Percentiles rank a stretch among this genome's conserved stretches.
These are phyloP conservation scores for Sigmodon hispidus DNA, from an alignment of 2,113 vertebrate species.

Conservation along the genomic window DNA sequence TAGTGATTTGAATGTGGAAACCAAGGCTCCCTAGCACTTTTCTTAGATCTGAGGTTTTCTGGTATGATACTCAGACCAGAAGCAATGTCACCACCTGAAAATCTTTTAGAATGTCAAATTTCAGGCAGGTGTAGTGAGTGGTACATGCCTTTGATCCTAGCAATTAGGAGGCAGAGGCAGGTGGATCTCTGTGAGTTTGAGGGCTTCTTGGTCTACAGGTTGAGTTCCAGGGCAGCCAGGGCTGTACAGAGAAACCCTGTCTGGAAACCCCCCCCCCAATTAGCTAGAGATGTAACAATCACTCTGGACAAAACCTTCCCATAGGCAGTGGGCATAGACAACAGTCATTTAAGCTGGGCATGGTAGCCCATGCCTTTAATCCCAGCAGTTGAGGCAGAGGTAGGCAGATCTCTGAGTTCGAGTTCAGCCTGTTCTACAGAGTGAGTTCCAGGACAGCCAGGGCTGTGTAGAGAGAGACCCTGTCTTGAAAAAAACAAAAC, in stretches of 20 bases:
- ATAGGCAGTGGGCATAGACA: not conserved
- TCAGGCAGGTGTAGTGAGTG: not conserved
- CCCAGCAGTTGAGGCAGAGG: not conserved
- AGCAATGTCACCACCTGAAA: not conserved
- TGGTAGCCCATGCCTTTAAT: not conserved
- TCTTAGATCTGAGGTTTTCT: not conserved
- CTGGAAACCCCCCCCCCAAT: not conserved
- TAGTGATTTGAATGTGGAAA: not conserved
- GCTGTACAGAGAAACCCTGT: not conserved
- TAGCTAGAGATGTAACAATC: not conserved
- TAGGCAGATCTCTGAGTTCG: not conserved
- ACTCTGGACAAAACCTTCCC: not conserved
- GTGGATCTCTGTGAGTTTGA: not conserved
- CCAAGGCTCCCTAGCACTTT: not conserved
- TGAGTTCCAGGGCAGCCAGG: not conserved
- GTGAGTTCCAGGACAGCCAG: not conserved
- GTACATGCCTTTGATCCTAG: not conserved
- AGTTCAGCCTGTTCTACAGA: not conserved
- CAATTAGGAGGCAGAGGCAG: not conserved
- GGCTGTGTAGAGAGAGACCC: not conserved
- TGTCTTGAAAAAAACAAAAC: not conserved
- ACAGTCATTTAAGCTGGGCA: not conserved
- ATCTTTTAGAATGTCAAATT: slow-evolving; percentile 1
- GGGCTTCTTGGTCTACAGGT: not conserved
- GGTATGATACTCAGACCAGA: not conserved